Percentiles rank a stretch among this genome's conserved stretches.
Conservation (phyloP, 2,797 vertebrate genomes). For the Eremophila alpestris region DNA sequence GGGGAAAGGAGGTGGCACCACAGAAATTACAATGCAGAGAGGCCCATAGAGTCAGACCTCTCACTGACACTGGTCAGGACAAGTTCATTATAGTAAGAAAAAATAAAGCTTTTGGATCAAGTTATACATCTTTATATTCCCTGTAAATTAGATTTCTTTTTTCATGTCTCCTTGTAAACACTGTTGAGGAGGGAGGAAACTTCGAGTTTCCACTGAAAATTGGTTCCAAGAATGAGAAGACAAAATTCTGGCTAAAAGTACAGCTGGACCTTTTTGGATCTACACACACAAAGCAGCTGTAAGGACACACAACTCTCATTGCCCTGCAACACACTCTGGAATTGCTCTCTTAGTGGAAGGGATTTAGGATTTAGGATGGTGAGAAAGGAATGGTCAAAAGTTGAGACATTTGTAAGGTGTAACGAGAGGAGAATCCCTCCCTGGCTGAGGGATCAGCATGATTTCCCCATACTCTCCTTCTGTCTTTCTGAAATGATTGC, state of each 20-base stretch:
- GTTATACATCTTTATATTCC: neutral
- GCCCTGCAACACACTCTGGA: neutral
- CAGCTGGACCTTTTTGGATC: neutral
- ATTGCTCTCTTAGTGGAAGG: neutral
- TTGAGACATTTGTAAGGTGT: neutral
- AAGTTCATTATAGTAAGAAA: neutral
- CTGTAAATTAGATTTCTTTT: neutral
- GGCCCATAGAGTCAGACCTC: neutral
- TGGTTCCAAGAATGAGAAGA: neutral
- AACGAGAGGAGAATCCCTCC: neutral
- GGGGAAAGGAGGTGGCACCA: slow-evolving; percentile 24
- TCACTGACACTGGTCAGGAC: neutral
- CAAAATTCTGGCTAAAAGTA: neutral
- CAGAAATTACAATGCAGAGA: neutral
- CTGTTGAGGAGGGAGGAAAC: neutral
- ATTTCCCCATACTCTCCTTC: neutral
- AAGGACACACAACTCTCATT: neutral
- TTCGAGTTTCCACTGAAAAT: neutral
- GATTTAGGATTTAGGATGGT: neutral
- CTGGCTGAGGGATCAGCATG: neutral
- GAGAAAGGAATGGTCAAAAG: neutral
- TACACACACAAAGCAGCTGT: neutral
- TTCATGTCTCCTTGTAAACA: neutral
- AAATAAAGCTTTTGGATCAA: neutral
- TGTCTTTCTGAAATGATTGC: neutral